A percentile compares a stretch with the other conserved stretches of the same genome.
Conservation (phyloP, 2,888 invertebrate genomes). For the Phengaris arion region DNA sequence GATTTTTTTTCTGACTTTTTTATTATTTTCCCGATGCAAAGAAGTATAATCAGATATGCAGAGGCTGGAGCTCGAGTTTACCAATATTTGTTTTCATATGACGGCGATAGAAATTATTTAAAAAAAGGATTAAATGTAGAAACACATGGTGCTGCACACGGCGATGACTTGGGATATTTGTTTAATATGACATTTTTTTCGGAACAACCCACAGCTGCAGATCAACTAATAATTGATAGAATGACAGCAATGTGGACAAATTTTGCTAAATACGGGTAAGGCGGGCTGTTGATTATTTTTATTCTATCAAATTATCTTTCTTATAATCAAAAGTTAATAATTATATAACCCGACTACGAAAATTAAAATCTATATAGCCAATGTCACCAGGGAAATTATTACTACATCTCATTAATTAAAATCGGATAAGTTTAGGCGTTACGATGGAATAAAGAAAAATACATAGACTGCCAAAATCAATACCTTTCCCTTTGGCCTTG, state of each 20-base stretch:
- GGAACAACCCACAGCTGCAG: conserved; percentile 30
- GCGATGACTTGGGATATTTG: conserved; percentile 48
- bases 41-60: conserved; percentile 47
- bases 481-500: too few relatives aligned
- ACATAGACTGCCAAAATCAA: too few relatives aligned
- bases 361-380: too few relatives aligned
- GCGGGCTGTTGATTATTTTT: not conserved
- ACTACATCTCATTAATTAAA: too few relatives aligned
- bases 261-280: conserved; percentile 44
- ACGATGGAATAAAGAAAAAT: too few relatives aligned
- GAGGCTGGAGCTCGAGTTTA: conserved; percentile 44
- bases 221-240: conserved; percentile 48
- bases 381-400: too few relatives aligned
- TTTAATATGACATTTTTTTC: conserved; percentile 39
- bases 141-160: conserved; percentile 42
- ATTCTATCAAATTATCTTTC: not conserved
- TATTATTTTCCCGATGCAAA: conserved; percentile 44
- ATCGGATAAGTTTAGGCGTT: too few relatives aligned
- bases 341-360: too few relatives aligned
- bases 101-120: conserved; percentile 49
- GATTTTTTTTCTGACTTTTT: conserved; percentile 49
- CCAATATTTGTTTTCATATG: conserved; percentile 52
- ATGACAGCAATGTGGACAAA: conserved; percentile 47
- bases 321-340: too few relatives aligned
- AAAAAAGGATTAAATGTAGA: conserved; percentile 42